A percentile compares a stretch with the other conserved stretches of the same genome.
These are phyloP conservation scores for Eilema griseolum DNA, from an alignment of 2,888 invertebrate genomes.

Conservation along the genomic window DNA sequence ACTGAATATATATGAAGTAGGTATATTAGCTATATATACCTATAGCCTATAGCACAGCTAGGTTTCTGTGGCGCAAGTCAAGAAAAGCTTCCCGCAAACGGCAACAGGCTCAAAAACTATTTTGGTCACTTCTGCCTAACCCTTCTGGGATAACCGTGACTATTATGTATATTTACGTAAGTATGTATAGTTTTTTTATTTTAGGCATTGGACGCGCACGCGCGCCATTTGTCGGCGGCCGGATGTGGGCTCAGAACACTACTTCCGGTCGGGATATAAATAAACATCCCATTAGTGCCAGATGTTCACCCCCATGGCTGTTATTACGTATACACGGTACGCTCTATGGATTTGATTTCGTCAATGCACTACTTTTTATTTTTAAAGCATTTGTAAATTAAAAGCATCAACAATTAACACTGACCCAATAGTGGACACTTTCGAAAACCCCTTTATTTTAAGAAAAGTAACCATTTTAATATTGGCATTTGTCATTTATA, in stretches of 20 bases:
- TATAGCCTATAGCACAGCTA: too few species aligned
- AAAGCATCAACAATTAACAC: too few species aligned
- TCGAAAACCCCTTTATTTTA: too few species aligned
- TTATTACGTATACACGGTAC: constrained; percentile 16
- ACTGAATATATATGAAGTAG: too few species aligned
- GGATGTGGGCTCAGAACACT: constrained; percentile 77
- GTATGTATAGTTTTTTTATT: constrained; percentile 36
- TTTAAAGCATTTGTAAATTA: neutral
- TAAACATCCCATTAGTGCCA: constrained; percentile 75
- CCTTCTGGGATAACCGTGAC: neutral
- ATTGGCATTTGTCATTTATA: too few species aligned
- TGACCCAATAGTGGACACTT: too few species aligned
- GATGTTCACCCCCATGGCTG: constrained; percentile 72
- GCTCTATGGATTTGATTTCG: constrained; percentile 31
- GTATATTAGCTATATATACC: too few species aligned
- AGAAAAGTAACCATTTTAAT: too few species aligned
- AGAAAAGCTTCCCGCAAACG: neutral
- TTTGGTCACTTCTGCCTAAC: neutral
- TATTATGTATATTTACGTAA: neutral
- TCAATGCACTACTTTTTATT: neutral
- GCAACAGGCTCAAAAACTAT: neutral
- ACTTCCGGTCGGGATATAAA: constrained; percentile 79
- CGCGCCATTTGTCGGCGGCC: constrained; percentile 63
- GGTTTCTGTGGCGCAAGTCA: too few species aligned
- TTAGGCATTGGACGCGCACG: constrained; percentile 49